Evolutionary conservation across 2,797 vertebrate genomes (phyloP).

Genomic region (Tragopan temminckii): DNA sequence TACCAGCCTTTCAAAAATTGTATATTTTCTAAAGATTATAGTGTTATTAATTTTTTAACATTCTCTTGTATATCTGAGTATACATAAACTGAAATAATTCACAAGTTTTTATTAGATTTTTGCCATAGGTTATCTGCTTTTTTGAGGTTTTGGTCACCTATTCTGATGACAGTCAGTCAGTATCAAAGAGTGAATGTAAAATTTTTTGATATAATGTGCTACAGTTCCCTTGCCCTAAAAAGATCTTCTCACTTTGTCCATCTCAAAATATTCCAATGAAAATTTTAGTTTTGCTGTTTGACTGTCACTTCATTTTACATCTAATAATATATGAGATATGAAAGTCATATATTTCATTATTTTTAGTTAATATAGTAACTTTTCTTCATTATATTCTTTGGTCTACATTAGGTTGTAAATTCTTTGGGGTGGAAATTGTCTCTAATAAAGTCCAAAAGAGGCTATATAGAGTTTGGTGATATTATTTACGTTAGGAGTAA

Average conservation of each 20-base stretch:
- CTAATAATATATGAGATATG: background rate
- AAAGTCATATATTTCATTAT: background rate
- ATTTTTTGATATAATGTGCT: background rate
- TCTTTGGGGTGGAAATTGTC: background rate
- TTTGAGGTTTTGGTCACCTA: background rate
- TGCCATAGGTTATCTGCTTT: background rate
- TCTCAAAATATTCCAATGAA: background rate
- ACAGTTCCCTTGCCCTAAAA: background rate
- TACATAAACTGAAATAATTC: background rate
- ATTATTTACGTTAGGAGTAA: background rate
- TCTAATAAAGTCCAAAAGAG: background rate
- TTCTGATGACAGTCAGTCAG: background rate
- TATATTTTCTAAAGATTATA: background rate
- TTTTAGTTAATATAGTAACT: background rate
- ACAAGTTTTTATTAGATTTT: background rate
- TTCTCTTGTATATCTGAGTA: background rate
- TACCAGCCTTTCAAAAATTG: background rate
- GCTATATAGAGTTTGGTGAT: background rate
- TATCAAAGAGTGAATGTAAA: background rate
- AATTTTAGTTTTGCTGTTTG: background rate
- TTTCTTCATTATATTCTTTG: background rate
- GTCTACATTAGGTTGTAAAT: background rate
- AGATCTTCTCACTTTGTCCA: background rate
- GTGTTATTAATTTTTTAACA: background rate
- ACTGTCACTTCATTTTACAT: background rate